Evolutionary conservation across 2,888 invertebrate species (phyloP), one percentile per base, ranked within the genome.

Genomic region (Rhagonycha lutea): DNA sequence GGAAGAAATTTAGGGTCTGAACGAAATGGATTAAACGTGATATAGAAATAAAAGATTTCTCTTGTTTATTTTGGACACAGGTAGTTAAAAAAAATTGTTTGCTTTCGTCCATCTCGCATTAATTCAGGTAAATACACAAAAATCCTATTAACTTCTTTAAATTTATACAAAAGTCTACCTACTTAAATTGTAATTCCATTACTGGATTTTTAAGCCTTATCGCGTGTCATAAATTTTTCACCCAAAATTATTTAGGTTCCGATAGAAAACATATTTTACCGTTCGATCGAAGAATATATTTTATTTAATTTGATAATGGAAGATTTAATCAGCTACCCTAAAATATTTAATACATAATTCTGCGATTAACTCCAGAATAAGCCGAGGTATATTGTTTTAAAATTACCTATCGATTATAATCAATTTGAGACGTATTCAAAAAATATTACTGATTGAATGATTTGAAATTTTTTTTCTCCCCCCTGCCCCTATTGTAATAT

Each of bases 1-100:
- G 65, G 68, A 76, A 62, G 61, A 70, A 76, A 76, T 76, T 76
- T 69, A 70, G 32, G 61, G 73, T 32, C 60, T 24, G 70, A 65
- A 75, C 72, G 75, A 70, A 61, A 14, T 65, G 69, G 68, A 75
- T 75, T 75, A 74, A 70, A 70, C 62, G 70, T 62, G 29, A 23
- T 26, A 32, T 18, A 65, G 11, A 32, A 65, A 72, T 67, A 61
- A 65, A 26, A 65, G 23, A 65, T 65, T 65, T 65, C 24, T 24
- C 63, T 65, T 65, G 63, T 65, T 65, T 65, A 65, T 65, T 26
- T 65, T 65, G 8, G 26, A 65, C 24, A 24, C 26, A 18, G 63
- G 63, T 65, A 65, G 23, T 47, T 47, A n/a, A 47, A 47, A 47
- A 47, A 47, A 47, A n/a, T 26, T 47, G n/a, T n/a, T 47, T 47